These are phyloP conservation scores for Nesometra sesokonis DNA, from an alignment of 35 echinoderm and acorn worm species.

Conservation along the genomic window DNA sequence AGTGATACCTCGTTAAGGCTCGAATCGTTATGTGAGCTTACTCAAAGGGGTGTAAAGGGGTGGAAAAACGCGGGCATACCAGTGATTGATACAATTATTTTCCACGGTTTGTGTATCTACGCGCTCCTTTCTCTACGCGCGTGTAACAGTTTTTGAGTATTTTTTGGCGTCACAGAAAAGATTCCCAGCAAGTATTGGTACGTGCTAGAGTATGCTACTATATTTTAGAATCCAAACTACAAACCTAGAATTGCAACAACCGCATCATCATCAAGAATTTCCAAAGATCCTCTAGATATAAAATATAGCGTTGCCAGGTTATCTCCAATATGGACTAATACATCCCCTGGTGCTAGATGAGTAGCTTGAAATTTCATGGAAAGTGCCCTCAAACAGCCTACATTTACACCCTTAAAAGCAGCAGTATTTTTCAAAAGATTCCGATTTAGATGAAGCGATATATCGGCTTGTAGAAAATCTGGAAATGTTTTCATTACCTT, in stretches of 20 bases:
- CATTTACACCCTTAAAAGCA: slow-evolving; percentile 66
- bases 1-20: no score
- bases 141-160: neutral
- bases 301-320: slow-evolving; percentile 69
- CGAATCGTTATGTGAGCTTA: no score
- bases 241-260: slow-evolving; percentile 82
- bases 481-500: slow-evolving; percentile 98
- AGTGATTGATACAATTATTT: no score
- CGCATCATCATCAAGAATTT: slow-evolving; percentile 72
- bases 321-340: slow-evolving; percentile 83
- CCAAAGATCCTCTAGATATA: slow-evolving; percentile 87
- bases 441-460: slow-evolving; percentile 84
- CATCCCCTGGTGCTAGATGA: slow-evolving; percentile 87
- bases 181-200: neutral
- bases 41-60: no score
- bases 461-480: slow-evolving; percentile 94
- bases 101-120: no score
- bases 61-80: no score
- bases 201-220: neutral
- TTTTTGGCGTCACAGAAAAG: neutral
- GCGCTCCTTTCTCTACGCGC: no score
- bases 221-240: neutral
- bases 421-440: slow-evolving; percentile 67
- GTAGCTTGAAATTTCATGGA: slow-evolving; percentile 78
- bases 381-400: slow-evolving; percentile 68